Evolutionary conservation across 2,888 invertebrate genomes (phyloP), one percentile per base, ranked within the genome.

Genomic region (Steromphala cineraria): DNA sequence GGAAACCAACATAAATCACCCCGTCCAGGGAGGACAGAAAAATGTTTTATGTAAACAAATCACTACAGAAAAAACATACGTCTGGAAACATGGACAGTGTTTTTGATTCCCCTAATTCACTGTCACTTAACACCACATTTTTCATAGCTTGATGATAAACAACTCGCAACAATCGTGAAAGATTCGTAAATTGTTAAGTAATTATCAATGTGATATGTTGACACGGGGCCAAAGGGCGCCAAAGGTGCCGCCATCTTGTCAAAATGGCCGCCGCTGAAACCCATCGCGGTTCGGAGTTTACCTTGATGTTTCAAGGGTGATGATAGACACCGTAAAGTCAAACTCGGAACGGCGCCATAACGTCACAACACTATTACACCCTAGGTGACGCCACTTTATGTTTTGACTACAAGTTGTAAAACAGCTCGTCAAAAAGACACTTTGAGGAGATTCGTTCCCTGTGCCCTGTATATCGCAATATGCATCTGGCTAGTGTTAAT

Each of bases 321-420:
- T 36, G 71, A 71, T 17, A 71, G 71, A 31, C 8, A 19, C 36
- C 36, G 8, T 71, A 19, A 71, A 71, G 36, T 71, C 31, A 31
- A 36, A 13, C 71, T 71, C 19, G 19, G 31, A 19, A 31, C 36
- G 71, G 71, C 71, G 71, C 71, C 71, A 40, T 28, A 19, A 31
- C 10, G 36, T 19, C 71, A 71, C 40, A 40, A 31, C 71, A 71
- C 19, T 10, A 71, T 71, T 31, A 71, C 71, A 71, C 71, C 19
- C 7, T 15, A 31, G 31, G 71, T 71, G 71, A 71, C 36, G 71
- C 31, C 40, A 19, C 31, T 17, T 71, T 40, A 31, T 71, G 36
- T 71, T 71, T 71, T 36, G 71, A 71, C 71, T 71, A 71, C 71
- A 71, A 17, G 36, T 71, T 71, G 71, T n/a, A 71, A 71, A 71